These are phyloP conservation scores for Rotaria socialis DNA, from an alignment of 2,888 invertebrate species.

Conservation along the genomic window DNA sequence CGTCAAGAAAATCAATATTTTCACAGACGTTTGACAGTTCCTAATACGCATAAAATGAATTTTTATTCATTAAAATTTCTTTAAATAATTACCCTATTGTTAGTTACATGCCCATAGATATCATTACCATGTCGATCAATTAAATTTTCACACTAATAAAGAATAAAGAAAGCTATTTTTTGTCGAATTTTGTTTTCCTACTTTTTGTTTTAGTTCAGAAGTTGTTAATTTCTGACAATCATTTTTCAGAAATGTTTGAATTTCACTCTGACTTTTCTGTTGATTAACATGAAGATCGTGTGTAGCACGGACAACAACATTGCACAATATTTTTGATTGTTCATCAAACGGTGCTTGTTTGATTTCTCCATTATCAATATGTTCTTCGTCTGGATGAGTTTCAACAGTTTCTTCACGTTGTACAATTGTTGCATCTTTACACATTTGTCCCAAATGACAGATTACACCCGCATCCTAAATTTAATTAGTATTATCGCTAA, in stretches of 20 bases:
- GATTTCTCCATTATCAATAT: too few species aligned
- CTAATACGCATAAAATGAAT: not conserved
- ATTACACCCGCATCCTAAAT: not conserved
- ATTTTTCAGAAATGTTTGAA: not conserved
- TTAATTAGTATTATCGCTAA: not conserved
- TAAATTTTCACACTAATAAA: not conserved
- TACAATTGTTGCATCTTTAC: not conserved
- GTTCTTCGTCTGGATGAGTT: not conserved
- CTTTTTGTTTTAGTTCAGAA: not conserved
- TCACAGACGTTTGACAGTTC: not conserved
- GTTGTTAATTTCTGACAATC: not conserved
- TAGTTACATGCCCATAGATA: not conserved
- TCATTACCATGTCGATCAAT: not conserved
- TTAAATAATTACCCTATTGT: not conserved
- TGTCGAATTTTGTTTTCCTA: not conserved
- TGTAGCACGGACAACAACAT: constrained; percentile 18
- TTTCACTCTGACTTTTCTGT: not conserved
- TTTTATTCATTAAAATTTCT: not conserved
- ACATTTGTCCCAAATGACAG: constrained; percentile 32
- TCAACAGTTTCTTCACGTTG: not conserved
- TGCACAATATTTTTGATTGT: not conserved
- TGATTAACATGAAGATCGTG: not conserved
- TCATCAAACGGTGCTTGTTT: not conserved
- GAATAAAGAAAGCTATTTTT: not conserved
- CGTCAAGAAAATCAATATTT: not conserved